A percentile compares a stretch with the other conserved stretches of the same genome.
Evolutionary conservation across 2,797 vertebrate species (phyloP).

Genomic region (Syngnathus rostellatus): DNA sequence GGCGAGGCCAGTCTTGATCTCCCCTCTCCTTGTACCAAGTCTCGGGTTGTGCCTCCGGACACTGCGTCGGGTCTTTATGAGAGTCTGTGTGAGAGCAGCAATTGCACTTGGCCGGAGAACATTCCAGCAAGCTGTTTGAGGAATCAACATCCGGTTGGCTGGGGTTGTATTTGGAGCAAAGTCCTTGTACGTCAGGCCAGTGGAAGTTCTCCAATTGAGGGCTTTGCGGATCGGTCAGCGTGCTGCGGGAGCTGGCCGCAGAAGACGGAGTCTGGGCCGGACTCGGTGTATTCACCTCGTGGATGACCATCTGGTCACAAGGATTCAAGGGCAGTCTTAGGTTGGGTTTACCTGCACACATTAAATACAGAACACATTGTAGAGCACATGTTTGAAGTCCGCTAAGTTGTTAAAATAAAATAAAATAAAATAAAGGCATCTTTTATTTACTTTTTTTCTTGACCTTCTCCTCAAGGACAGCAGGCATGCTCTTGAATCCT

Average conservation of each 20-base stretch:
- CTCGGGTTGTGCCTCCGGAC: conserved; percentile 10
- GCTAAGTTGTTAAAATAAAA: too few species aligned
- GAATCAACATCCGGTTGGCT: conserved; percentile 2
- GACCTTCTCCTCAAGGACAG: conserved; percentile 61
- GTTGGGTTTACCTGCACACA: conserved; percentile 65
- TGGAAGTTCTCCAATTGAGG: conserved; percentile 71
- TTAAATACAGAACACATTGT: conserved; percentile 13
- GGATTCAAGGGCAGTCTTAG: conserved; percentile 50
- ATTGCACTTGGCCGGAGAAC: conserved; percentile 19
- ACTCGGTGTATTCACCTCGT: conserved; percentile 60
- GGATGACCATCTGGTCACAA: conserved; percentile 54
- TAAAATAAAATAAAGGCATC: too few species aligned
- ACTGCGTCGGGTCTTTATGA: conserved; percentile 25
- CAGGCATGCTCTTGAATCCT: conserved; percentile 41
- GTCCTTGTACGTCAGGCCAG: conserved; percentile 86
- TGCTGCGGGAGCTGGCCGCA: conserved; percentile 45
- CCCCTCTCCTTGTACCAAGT: neutral
- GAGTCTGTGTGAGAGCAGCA: conserved; percentile 36
- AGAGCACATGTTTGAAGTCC: neutral
- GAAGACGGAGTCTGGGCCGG: conserved; percentile 44
- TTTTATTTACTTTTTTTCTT: conserved; percentile 49
- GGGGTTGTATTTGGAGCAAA: conserved; percentile 76
- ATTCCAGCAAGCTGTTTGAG: conserved; percentile 53
- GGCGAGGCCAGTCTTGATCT: conserved; percentile 36
- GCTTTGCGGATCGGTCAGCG: conserved; percentile 61